Base-by-base conservation (phyloP, 2,888 invertebrate species). In the Augochlorella aurata region DNA sequence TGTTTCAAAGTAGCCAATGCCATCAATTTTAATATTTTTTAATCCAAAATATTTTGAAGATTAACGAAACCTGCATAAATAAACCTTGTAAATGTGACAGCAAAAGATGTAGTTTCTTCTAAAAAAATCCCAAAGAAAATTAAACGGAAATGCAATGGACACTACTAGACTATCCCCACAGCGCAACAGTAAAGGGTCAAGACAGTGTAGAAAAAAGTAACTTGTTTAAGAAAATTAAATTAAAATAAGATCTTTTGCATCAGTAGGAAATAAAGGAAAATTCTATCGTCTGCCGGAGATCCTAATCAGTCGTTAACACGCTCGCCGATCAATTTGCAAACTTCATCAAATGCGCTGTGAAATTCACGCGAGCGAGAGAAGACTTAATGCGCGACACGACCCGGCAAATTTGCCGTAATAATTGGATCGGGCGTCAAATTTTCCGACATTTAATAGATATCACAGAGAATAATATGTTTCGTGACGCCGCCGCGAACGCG, bases 361-460 rank as follows among this genome's bases (percentile, higher is more conserved):
- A 79, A 68, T 79, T 68, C 21, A 38, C 18, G 29, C 10, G 21
- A 21, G 29, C 18, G 29, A 44, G 65, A 9, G n/a, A 50, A 38
- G 49, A 29, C 2, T 38, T 52, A 61, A 61, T 47, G 49, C 38
- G 24, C 29, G 69, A 66, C 73, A 58, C 58, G 45, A 47, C 47
- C 18, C 38, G 5, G 12, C 52, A 79, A 74, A 81, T 81, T 79
- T 67, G 79, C 61, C 74, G 74, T 74, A 74, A 79, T 83, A 77
- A 83, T 83, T 71, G 63, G 74, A 81, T 74, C 50, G 52, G 73
- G 61, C 72, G 75, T 77, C 77, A 68, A 83, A 71, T 71, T 67
- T 74, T 72, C 49, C 68, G 71, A 50, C 66, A 65, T 54, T 77
- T 81, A 74, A 81, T 81, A 81, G 77, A 81, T 83, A 81, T 74